These are phyloP conservation scores for Hippasteria phrygiana DNA, from an alignment of 53 echinoderm and acorn worm genomes.

Conservation along the genomic window DNA sequence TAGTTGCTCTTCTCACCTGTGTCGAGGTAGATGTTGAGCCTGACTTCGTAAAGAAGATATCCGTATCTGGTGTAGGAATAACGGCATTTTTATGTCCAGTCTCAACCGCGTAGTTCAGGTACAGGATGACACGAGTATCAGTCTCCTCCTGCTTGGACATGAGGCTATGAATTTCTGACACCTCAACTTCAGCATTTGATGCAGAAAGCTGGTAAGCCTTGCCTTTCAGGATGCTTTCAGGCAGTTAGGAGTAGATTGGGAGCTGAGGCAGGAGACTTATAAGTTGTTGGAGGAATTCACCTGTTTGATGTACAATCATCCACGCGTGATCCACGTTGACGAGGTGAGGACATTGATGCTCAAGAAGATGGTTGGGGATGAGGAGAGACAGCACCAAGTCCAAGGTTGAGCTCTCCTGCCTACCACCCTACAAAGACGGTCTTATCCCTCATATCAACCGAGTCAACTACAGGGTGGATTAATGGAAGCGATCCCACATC, in stretches of 20 bases:
- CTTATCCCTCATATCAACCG: conserved; percentile 53
- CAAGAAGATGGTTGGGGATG: conserved; percentile 63
- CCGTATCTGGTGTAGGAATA: conserved; percentile 64
- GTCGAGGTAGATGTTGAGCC: no score
- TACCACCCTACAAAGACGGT: conserved; percentile 52
- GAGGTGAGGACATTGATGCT: conserved; percentile 37
- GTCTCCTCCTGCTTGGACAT: conserved; percentile 70
- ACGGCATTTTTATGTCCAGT: conserved; percentile 57
- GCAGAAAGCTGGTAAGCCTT: no score
- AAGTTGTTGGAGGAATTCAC: conserved; percentile 56
- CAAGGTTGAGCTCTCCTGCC: conserved; percentile 42
- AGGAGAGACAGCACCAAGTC: conserved; percentile 24
- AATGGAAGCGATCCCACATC: conserved; percentile 17
- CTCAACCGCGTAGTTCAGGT: conserved; percentile 57
- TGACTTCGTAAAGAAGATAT: conserved; percentile 69
- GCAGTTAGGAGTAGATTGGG: no score
- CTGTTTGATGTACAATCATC: conserved; percentile 60
- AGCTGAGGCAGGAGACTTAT: no score
- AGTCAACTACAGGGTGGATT: conserved; percentile 26
- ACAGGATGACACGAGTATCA: conserved; percentile 63
- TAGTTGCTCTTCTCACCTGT: no score
- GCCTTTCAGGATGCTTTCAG: no score
- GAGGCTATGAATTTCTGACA: conserved; percentile 38
- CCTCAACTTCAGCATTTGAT: no score
- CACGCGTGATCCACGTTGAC: conserved; percentile 16